Evolutionary conservation across 2,113 vertebrate species (phyloP).

Genomic region (Campylorhamphus procurvoides): DNA sequence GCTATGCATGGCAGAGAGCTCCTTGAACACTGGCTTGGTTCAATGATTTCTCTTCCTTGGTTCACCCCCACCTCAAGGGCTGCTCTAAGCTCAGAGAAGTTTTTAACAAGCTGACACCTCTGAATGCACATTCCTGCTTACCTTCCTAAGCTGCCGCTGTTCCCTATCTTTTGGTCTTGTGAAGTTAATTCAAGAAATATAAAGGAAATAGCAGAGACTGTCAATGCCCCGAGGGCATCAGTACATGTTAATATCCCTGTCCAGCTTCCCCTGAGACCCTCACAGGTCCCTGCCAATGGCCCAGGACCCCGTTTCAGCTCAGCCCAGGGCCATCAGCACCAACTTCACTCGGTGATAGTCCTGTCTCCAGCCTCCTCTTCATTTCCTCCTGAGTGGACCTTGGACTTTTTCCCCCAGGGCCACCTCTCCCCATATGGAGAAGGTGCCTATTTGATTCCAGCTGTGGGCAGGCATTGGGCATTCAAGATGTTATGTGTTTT

Average conservation of each 20-base stretch:
- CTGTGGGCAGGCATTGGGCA: not conserved
- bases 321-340: not conserved
- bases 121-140: constrained; percentile 10
- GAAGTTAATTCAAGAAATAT: not conserved
- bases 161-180: not conserved
- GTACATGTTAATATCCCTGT: not conserved
- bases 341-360: not conserved
- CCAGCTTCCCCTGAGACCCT: not conserved
- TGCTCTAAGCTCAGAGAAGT: constrained; percentile 22
- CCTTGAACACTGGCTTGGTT: not conserved
- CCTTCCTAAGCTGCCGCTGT: not conserved
- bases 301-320: not conserved
- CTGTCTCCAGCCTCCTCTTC: not conserved
- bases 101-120: constrained; percentile 54
- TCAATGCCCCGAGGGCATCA: not conserved
- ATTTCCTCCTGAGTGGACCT: not conserved
- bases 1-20: not conserved
- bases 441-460: not conserved
- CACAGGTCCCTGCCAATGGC: not conserved
- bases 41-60: constrained; percentile 7
- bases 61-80: not conserved
- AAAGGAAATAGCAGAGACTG: not conserved
- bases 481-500: not conserved
- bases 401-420: not conserved
- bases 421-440: not conserved